Evolutionary conservation across 2,888 invertebrate genomes (phyloP), one percentile per base, ranked within the genome.

Genomic region (Drosophila paracracens): DNA sequence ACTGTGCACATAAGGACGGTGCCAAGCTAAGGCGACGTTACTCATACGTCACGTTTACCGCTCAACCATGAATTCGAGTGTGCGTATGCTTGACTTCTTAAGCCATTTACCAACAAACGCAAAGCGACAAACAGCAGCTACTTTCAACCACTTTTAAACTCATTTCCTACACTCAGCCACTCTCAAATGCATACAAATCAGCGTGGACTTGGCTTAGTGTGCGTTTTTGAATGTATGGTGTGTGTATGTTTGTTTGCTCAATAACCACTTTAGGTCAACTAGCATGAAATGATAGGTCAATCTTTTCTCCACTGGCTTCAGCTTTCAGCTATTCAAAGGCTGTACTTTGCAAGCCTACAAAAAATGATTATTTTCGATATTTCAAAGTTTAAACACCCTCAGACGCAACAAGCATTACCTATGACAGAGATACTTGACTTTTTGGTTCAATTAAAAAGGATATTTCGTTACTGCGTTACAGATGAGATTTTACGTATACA

Each of bases 141-240:
- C 90, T 85, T 89, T 85, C 69, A 85, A 89, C 74, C 90, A 83
- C 86, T 86, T 86, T 83, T 66, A 83, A 87, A 81, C 82, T 88
- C 88, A 87, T 90, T 87, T 87, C 80, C 90, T 81, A 81, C 81
- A 70, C 81, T 88, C 81, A 72, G 48, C 74, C 79, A 74, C 84
- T 82, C 73, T 74, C 66, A 80, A 78, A 80, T 84, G 81, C 88
- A 82, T 81, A 81, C 63, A 76, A 73, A 74, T 74, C 62, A 68
- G 56, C 67, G 54, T 62, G 29, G 52, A 21, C 46, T 38, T 46
- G 38, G 52, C 35, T 38, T 21, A 59, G 18, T 46, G 29, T 46
- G 16, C 11, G 18, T n/a, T 13, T 40, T 8, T 59, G 43, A 67
- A 48, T 56, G n/a, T 36, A 27, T 50, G 8, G 11, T 16, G 18